Percentiles rank a stretch among this genome's conserved stretches.
Evolutionary conservation across 2,888 invertebrate genomes (phyloP).

Genomic region (Hipparchia semele): DNA sequence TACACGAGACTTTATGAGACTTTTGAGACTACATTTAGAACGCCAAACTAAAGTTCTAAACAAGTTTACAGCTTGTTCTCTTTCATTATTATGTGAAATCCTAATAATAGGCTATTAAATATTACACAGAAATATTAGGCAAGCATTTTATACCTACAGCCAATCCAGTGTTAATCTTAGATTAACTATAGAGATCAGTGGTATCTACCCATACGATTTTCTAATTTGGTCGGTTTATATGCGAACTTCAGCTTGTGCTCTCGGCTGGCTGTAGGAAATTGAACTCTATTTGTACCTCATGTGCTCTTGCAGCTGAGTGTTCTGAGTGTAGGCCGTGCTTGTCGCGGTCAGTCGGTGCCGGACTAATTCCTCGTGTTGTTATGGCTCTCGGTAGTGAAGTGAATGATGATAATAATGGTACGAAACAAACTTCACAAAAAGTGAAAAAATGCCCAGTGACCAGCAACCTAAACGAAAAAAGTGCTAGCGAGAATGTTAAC

Average conservation of each 20-base stretch:
- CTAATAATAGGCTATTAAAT: too few relatives aligned
- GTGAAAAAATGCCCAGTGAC: conserved; percentile 78
- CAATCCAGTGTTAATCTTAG: too few relatives aligned
- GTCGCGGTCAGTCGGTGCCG: conserved; percentile 77
- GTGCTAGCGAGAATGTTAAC: conserved; percentile 69
- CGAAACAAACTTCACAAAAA: conserved; percentile 75
- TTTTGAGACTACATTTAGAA: too few relatives aligned
- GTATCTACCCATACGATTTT: conserved; percentile 27
- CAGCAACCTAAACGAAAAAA: conserved; percentile 72
- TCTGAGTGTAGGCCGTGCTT: conserved; percentile 69
- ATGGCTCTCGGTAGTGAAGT: conserved; percentile 84
- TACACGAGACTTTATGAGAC: too few relatives aligned
- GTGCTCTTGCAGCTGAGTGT: conserved; percentile 78
- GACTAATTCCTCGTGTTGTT: conserved; percentile 82
- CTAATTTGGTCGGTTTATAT: conserved; percentile 41
- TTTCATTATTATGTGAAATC: too few relatives aligned
- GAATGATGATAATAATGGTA: conserved; percentile 80
- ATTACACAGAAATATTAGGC: too few relatives aligned
- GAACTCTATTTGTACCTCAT: conserved; percentile 79
- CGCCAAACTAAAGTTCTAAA: too few relatives aligned
- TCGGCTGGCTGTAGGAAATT: conserved; percentile 63
- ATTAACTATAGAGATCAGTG: too few relatives aligned
- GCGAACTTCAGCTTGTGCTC: conserved; percentile 49
- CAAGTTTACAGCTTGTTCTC: too few relatives aligned
- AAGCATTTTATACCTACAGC: too few relatives aligned